A percentile compares a stretch with the other conserved stretches of the same genome.
These are phyloP conservation scores for Solenopsis fugax DNA, from an alignment of 1,140 invertebrate genomes.

Conservation along the genomic window DNA sequence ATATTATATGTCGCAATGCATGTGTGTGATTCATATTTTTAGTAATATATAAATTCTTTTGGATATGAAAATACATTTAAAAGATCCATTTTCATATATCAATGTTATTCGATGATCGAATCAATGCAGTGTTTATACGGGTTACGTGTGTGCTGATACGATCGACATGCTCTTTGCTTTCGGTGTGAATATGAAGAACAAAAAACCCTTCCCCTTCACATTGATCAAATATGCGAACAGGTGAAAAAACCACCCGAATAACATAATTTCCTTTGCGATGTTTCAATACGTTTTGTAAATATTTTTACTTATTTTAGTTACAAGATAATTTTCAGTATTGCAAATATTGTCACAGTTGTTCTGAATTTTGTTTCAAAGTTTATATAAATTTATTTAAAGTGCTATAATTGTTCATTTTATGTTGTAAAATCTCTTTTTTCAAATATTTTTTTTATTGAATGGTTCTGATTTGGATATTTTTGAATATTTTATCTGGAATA, in stretches of 20 bases:
- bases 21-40: not conserved
- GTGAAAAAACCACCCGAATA: conserved; percentile 4
- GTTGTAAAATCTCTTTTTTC: not conserved
- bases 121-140: conserved; percentile 39
- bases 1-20: not conserved
- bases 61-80: not conserved
- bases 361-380: not conserved
- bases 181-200: not conserved
- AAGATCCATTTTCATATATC: not conserved
- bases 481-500: not conserved
- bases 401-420: not conserved
- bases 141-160: conserved; percentile 16
- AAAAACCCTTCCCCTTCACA: not conserved
- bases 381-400: not conserved
- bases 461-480: not conserved
- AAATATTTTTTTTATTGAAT: not conserved
- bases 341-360: not conserved
- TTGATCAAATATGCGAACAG: conserved; percentile 34
- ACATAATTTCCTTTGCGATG: conserved; percentile 4
- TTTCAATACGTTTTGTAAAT: not conserved
- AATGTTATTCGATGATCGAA: conserved; percentile 10
- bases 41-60: not conserved
- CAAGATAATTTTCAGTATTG: not conserved
- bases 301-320: conserved; percentile 10
- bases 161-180: conserved; percentile 31